These are phyloP conservation scores for Microplitis deprimator DNA, from an alignment of 2,888 invertebrate species.

Conservation along the genomic window DNA sequence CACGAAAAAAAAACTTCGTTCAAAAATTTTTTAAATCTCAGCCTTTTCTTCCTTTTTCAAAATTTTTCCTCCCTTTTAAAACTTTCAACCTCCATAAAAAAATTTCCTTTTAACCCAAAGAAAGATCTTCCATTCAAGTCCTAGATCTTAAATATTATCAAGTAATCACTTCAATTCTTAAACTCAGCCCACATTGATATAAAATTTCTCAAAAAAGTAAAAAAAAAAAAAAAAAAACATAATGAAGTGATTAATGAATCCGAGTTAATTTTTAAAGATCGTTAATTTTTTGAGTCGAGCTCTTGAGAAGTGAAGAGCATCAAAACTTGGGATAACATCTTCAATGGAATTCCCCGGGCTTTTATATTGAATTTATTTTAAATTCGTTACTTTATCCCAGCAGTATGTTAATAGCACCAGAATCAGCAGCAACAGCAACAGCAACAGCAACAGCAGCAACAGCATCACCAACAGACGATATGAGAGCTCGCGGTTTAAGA, in stretches of 20 bases:
- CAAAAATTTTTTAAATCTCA: no score
- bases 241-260: neutral
- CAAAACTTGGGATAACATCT: slow-evolving; percentile 66
- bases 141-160: no score
- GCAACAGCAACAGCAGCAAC: neutral
- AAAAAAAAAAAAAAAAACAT: neutral
- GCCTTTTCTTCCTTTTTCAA: no score
- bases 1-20: no score
- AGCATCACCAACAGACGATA: slow-evolving; percentile 54
- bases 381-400: slow-evolving; percentile 70
- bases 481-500: slow-evolving; percentile 67
- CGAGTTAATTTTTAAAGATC: neutral
- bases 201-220: neutral
- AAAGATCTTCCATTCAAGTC: no score
- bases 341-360: slow-evolving; percentile 70
- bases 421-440: neutral
- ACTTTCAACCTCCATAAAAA: no score
- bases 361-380: slow-evolving; percentile 70
- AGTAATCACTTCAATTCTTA: no score
- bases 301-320: neutral
- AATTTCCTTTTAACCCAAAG: no score
- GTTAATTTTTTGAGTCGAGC: neutral
- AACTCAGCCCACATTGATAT: no score
- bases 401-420: slow-evolving; percentile 68
- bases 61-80: no score